A percentile compares a stretch with the other conserved stretches of the same genome.
These are phyloP conservation scores for Mythimna pallens DNA, from an alignment of 2,888 invertebrate genomes.

Conservation along the genomic window DNA sequence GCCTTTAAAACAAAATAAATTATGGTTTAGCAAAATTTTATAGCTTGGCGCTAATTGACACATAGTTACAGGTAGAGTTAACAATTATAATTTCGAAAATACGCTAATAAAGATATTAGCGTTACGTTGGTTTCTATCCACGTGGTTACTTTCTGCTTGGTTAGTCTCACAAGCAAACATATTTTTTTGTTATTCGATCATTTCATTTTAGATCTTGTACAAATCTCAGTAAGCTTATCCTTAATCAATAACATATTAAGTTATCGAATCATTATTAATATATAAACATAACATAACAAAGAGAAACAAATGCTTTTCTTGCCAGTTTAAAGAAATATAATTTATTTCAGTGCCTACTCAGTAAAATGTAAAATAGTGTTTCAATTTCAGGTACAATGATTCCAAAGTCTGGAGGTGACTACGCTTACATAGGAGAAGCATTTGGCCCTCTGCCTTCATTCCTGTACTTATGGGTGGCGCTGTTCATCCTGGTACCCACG, in stretches of 20 bases:
- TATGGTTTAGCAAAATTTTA: not conserved
- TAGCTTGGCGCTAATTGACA: not conserved
- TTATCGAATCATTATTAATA: no score
- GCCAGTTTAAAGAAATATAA: not conserved
- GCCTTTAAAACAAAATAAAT: not conserved
- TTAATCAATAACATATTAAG: no score
- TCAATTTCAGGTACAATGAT: conserved; percentile 96
- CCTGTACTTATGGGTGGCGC: conserved; percentile 98
- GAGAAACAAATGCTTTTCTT: not conserved
- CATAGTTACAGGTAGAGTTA: not conserved
- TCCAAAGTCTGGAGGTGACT: conserved; percentile 98
- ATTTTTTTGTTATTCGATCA: not conserved
- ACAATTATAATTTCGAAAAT: not conserved
- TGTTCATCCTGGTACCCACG: conserved; percentile 97
- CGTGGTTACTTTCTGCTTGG: not conserved
- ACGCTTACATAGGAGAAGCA: conserved; percentile 97
- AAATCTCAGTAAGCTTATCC: not conserved
- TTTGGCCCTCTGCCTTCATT: conserved; percentile 97
- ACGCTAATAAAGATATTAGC: no score
- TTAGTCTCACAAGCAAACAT: not conserved
- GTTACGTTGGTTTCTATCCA: not conserved
- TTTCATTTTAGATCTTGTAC: not conserved
- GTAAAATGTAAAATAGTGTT: conserved; percentile 32
- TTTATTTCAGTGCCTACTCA: conserved; percentile 10
- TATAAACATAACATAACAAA: not conserved